Evolutionary conservation across 2,888 invertebrate genomes (phyloP), one percentile per base, ranked within the genome.

Genomic region (Arctia plantaginis): DNA sequence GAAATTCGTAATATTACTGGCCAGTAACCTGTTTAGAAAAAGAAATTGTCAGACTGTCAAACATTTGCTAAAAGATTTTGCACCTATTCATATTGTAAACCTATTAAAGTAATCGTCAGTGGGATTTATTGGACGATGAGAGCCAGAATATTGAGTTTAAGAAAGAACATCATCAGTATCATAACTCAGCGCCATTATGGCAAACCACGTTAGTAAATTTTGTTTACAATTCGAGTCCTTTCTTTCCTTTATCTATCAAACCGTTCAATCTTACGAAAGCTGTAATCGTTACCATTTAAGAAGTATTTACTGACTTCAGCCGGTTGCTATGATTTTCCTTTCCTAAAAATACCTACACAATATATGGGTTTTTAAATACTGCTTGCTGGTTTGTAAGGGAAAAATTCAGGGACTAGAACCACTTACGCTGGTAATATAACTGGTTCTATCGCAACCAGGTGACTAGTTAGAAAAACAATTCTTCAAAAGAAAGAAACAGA

Each of bases 121-220:
- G 18, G 23, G n/a, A 62, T 35, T 18, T 65, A 1, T n/a, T 23
- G 39, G 72, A 82, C 66, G n/a, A 85, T 85, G 86, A 73, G 79
- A 59, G 27, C 86, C 20, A 84, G 79, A 72, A 51, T 87, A 65
- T 72, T 86, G 30, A 77, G 79, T 41, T 59, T 87, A 68, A 82
- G 83, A 62, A 87, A 78, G 65, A 80, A 76, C 55, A 67, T 87
- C 10, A 41, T 72, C 12, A 76, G 67, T 44, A 47, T 81, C 12
- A 66, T 83, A 64, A 73, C 68, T 23, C 82, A 80, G 20, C 78
- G 77, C 51, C 76, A 84, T 59, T 73, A 73, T 66, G 87, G 85
- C 10, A 80, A 77, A 74, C 78, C 85, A 74, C 76, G 87, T 87
- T 59, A 80, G 83, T 80, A 65, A 27, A 15, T 33, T 27, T n/a